A percentile compares a stretch with the other conserved stretches of the same genome.
Evolutionary conservation across 2,797 vertebrate genomes (phyloP).

Genomic region (Hypotaenidia okinawae): DNA sequence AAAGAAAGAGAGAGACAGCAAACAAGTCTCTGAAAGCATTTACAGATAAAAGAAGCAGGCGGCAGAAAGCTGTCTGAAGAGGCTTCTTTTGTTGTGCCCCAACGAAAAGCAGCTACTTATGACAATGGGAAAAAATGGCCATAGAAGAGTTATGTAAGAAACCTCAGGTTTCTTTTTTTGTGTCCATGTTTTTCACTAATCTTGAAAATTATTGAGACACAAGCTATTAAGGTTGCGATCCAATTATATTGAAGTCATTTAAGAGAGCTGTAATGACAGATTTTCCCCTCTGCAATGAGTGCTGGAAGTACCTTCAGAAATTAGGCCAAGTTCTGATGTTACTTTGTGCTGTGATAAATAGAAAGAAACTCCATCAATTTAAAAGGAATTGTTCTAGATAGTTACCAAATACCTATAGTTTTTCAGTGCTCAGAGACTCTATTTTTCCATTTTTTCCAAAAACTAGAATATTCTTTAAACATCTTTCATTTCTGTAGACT

Average conservation of each 20-base stretch:
- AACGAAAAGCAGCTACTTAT: slow-evolving; percentile 20
- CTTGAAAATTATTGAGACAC: slow-evolving; percentile 8
- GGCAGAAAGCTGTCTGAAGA: slow-evolving; percentile 55
- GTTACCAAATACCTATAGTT: background rate
- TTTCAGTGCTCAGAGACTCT: background rate
- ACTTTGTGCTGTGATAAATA: background rate
- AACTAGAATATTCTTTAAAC: background rate
- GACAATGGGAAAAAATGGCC: slow-evolving; percentile 19
- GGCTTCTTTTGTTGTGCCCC: slow-evolving; percentile 54
- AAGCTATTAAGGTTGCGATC: slow-evolving; percentile 15
- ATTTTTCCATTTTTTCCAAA: background rate
- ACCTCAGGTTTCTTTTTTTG: background rate
- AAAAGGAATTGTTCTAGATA: background rate
- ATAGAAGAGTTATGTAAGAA: slow-evolving; percentile 45
- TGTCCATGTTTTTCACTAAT: background rate
- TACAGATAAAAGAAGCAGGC: slow-evolving; percentile 63
- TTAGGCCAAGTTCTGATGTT: background rate
- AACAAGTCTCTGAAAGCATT: slow-evolving; percentile 60
- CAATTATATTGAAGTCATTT: slow-evolving; percentile 12
- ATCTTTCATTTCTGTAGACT: background rate
- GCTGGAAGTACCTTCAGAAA: slow-evolving; percentile 15
- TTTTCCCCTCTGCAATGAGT: background rate
- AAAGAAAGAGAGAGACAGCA: background rate
- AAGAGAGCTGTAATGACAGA: background rate
- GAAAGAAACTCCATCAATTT: background rate